Conservation (phyloP, 2,888 invertebrate genomes). For the Hydrotaea cyrtoneurina region DNA sequence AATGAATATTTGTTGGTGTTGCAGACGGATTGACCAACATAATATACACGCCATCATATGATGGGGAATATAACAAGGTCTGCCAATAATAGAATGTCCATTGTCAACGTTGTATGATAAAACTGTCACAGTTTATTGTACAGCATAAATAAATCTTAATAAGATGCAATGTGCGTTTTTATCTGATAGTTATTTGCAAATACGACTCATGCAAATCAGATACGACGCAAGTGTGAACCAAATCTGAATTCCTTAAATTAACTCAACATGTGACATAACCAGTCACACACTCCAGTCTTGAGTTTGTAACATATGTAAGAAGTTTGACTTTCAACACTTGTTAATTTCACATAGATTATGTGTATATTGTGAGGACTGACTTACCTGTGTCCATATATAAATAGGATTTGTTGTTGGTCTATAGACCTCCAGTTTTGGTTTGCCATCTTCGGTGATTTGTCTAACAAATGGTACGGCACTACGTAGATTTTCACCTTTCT, state of each 20-base stretch:
- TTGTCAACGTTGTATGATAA: neutral
- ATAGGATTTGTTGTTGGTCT: conserved; percentile 83
- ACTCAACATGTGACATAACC: too few relatives aligned
- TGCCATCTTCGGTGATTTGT: conserved; percentile 84
- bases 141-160: neutral
- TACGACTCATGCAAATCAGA: too few relatives aligned
- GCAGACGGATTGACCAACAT: too few relatives aligned
- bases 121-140: conserved; percentile 4
- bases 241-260: too few relatives aligned
- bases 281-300: too few relatives aligned
- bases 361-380: conserved; percentile 48
- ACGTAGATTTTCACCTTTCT: conserved; percentile 84
- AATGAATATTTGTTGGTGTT: too few relatives aligned
- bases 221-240: too few relatives aligned
- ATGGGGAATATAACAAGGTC: too few relatives aligned
- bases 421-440: conserved; percentile 83
- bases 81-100: neutral
- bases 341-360: too few relatives aligned
- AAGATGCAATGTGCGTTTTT: neutral
- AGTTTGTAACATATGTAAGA: too few relatives aligned
- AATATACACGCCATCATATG: too few relatives aligned
- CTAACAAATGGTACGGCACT: conserved; percentile 84
- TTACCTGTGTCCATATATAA: conserved; percentile 81
- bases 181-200: neutral
- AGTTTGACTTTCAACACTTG: too few relatives aligned